Evolutionary conservation across 2,113 vertebrate genomes (phyloP), one percentile per base, ranked within the genome.

Genomic region (Cyprinodon brontotheroides): DNA sequence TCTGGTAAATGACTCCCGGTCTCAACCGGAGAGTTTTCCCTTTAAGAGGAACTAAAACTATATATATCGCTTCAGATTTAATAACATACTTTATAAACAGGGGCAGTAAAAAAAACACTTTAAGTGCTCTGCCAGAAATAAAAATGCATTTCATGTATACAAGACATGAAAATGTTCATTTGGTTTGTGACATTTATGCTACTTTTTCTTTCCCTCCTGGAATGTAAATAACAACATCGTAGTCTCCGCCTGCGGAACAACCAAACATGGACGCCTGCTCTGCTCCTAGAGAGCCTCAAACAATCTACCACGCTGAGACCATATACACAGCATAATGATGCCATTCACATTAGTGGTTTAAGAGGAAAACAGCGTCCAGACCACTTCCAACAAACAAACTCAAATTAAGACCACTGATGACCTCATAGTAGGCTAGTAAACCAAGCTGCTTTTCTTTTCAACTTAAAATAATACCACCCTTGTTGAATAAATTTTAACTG

Each of bases 331-430:
- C 89, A 92, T 92, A 92, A 92, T 90, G 88, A 92, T 80, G 85
- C 88, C 75, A 89, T 89, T 92, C 86, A 89, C 84, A 72, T 90
- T 68, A 88, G 91, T 86, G 91, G 87, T 91, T 86, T 76, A 86
- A 78, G 76, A 75, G 80, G 87, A 40, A 83, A 81, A 69, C 74
- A 72, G 83, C 82, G 81, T 91, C 84, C 81, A 89, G 87, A 91
- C 92, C 91, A 92, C 86, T 86, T 92, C 89, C 90, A 89, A 89
- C 78, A 78, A 87, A 91, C 84, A 89, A 82, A 40, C 81, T 90
- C 85, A 88, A 88, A 88, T 84, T 81, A 84, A 89, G 84, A 83
- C 74, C 72, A 61, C 78, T 68, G 82, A 89, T 88, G 89, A 90
- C 74, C 70, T 83, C 86, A 81, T 22, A 0, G 68, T 59, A 43